phyloP scores from a whole-genome alignment of 2,888 invertebrate genomes.

The Trachelus stipa region DNA sequence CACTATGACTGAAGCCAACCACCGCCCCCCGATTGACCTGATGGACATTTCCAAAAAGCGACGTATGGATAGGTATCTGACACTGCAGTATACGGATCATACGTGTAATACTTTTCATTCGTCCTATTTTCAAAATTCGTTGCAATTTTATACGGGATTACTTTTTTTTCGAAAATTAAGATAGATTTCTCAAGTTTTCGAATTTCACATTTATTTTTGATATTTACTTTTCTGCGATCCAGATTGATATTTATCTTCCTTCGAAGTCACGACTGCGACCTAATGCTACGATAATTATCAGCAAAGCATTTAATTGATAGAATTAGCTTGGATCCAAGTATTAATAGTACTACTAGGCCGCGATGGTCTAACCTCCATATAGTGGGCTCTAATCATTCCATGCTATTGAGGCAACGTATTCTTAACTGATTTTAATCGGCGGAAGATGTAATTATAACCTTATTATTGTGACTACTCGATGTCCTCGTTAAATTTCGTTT shows the following conservation, averaged over 20 bases:
- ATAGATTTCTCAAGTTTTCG: no score
- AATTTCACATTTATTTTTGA: not conserved
- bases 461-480: conserved; percentile 31
- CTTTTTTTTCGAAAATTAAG: conserved; percentile 18
- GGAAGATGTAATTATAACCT: conserved; percentile 53
- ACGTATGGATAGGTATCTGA: not conserved
- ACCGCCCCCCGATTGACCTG: not conserved
- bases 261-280: conserved; percentile 13
- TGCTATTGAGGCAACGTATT: conserved; percentile 44
- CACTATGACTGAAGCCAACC: not conserved
- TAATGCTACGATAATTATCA: conserved; percentile 46
- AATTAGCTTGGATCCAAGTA: conserved; percentile 44
- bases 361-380: conserved; percentile 16
- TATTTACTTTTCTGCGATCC: not conserved
- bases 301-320: conserved; percentile 51
- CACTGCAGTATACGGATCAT: not conserved
- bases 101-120: not conserved
- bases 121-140: not conserved
- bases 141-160: not conserved
- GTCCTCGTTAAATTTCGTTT: conserved; percentile 9
- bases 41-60: not conserved
- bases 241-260: not conserved
- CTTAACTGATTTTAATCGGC: conserved; percentile 54
- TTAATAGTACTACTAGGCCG: conserved; percentile 34
- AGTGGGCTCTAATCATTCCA: conserved; percentile 46